Base-by-base conservation (phyloP, 2,888 invertebrate genomes). In the Caenorhabditis drosophilae region DNA sequence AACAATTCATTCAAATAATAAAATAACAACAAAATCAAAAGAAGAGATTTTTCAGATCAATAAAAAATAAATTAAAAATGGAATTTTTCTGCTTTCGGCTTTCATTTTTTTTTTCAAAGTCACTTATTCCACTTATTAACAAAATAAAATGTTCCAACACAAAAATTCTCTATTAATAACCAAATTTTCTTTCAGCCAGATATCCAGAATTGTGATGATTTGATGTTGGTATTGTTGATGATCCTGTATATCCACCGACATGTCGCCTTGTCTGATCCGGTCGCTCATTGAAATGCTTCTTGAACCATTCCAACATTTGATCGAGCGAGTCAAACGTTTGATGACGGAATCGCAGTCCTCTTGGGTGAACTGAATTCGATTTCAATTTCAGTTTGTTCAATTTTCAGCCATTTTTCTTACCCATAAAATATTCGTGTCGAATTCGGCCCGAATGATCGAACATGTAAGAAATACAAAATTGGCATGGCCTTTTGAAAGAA, bases 271-370 rank as follows among this genome's bases (percentile, higher is more conserved):
- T 31, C 31, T 31, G 31, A 31, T 31, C 31, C 9, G 72, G 75
- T 18, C 94, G 92, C 82, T 96, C 95, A 71, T 92, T 87, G 87
- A 93, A 98, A 84, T 98, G 94, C 85, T 93, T 93, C 84, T 99
- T 99, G 85, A 98, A 98, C 96, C 96, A 98, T 63, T 91, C 90
- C 79, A 99, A 88, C 59, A 97, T 84, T 12, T 89, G 87, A 40
- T 89, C 88, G 0, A 94, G 87, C 0, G 91, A 90, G 73, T 91
- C 90, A 85, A 97, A 97, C 84, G 90, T 89, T 80, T 92, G 90
- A 70, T 90, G 90, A 6, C 73, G 70, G 85, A 93, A 98, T 53
- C 91, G 89, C 84, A 93, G 91, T 1, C 98, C 98, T 71, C 96
- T 93, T 0, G 94, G 92, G 2, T 90, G 90, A 0, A 96, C 70